Base-by-base conservation (phyloP, 2,113 vertebrate species). In the Prunella himalayana region DNA sequence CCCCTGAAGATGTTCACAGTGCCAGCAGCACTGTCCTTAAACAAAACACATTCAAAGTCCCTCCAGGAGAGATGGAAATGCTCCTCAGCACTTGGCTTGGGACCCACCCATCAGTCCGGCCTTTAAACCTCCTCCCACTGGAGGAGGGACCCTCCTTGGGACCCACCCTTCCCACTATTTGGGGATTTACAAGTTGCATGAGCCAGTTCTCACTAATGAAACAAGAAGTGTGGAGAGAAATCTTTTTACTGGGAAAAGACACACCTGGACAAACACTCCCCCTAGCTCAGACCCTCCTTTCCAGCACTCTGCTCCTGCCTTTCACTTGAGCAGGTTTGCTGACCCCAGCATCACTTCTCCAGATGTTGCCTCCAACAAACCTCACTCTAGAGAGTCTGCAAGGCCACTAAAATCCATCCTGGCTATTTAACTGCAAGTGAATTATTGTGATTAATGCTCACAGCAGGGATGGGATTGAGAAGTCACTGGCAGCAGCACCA, bases 11-110 rank as follows among this genome's bases (percentile, higher is more conserved):
- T 3, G 8, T n/a, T 73, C 13, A 20, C 3, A 18, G 33, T 11
- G 42, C 22, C n/a, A 73, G 10, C 45, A 47, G 5, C 59, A 21
- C 21, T 13, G 18, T 21, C 65, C 31, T 57, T 53, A 50, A 75
- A 76, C 24, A 50, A 47, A 57, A 35, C 0, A 0, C n/a, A 66
- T 57, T 56, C 69, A 27, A 73, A 61, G 82, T 37, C 11, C 11
- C 15, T 18, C 9, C 57, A 64, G 14, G 15, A 49, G 0, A 80
- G 49, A 37, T 3, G 1, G 9, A 42, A 61, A 27, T 0, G 2
- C 10, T 65, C 12, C 50, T 66, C 47, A 71, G 13, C 37, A 35
- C 30, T 13, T 53, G 25, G 13, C 16, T 39, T 51, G 24, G 9
- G 25, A 71, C 28, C 11, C 42, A 51, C 19, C n/a, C 42, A 51